These are phyloP conservation scores for Sepioteuthis lessoniana DNA, from an alignment of 2,888 invertebrate genomes.

Conservation along the genomic window DNA sequence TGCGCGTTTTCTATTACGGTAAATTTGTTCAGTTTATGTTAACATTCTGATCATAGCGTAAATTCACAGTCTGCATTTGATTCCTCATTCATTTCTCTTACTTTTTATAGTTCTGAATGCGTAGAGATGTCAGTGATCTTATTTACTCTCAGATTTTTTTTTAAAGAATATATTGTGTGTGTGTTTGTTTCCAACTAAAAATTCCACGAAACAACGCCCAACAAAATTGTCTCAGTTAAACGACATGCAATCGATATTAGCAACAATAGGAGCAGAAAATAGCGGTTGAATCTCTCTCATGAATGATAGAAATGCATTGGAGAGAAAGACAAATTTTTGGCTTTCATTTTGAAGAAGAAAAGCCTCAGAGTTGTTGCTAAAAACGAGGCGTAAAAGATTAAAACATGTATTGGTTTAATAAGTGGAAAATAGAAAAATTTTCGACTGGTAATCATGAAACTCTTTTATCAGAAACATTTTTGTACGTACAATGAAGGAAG, in stretches of 20 bases:
- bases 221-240: not conserved
- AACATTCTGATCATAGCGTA: too few relatives aligned
- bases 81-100: too few relatives aligned
- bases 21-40: too few relatives aligned
- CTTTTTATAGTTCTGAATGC: too few relatives aligned
- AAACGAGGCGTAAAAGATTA: not conserved
- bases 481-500: not conserved
- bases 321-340: not conserved
- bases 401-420: not conserved
- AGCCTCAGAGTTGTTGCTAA: not conserved
- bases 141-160: fast-evolving
- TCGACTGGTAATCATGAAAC: not conserved
- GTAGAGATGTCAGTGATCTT: not conserved
- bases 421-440: not conserved
- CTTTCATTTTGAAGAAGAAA: not conserved
- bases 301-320: not conserved
- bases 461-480: not conserved
- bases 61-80: too few relatives aligned
- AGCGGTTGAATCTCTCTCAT: not conserved
- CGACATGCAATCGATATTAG: not conserved
- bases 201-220: too few relatives aligned
- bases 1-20: too few relatives aligned
- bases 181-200: too few relatives aligned
- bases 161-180: not conserved
- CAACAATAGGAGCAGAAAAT: not conserved